A percentile compares a stretch with the other conserved stretches of the same genome.
Conservation (phyloP, 2,888 invertebrate genomes). For the Dasypolia templi region DNA sequence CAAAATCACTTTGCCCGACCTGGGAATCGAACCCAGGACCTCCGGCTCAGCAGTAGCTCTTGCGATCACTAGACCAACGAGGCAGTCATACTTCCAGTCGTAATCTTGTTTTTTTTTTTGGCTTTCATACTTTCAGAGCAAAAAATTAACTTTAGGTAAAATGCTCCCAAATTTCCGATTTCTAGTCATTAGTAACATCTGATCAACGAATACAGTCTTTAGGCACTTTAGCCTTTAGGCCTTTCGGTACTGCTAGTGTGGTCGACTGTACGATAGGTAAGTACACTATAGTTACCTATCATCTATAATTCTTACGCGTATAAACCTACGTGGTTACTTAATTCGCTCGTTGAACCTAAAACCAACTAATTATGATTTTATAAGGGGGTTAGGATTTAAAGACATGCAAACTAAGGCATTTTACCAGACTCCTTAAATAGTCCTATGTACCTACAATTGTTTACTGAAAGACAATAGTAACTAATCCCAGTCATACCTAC, state of each 20-base stretch:
- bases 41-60: too few relatives aligned
- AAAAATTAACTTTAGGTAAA: too few relatives aligned
- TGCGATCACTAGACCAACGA: too few relatives aligned
- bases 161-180: too few relatives aligned
- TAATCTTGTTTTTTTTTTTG: too few relatives aligned
- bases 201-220: not conserved
- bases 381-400: not conserved
- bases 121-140: too few relatives aligned
- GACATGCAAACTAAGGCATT: not conserved
- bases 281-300: not conserved
- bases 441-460: not conserved
- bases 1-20: too few relatives aligned
- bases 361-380: constrained; percentile 26
- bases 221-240: not conserved
- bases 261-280: not conserved
- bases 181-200: too few relatives aligned
- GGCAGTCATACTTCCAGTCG: too few relatives aligned
- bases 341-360: constrained; percentile 15
- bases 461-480: constrained; percentile 10
- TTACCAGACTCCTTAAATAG: constrained; percentile 8
- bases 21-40: too few relatives aligned
- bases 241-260: not conserved
- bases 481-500: not conserved
- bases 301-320: constrained; percentile 8
- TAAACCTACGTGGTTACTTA: constrained; percentile 1